Conservation (phyloP, 2,888 invertebrate species). For the Germaria angustata region DNA sequence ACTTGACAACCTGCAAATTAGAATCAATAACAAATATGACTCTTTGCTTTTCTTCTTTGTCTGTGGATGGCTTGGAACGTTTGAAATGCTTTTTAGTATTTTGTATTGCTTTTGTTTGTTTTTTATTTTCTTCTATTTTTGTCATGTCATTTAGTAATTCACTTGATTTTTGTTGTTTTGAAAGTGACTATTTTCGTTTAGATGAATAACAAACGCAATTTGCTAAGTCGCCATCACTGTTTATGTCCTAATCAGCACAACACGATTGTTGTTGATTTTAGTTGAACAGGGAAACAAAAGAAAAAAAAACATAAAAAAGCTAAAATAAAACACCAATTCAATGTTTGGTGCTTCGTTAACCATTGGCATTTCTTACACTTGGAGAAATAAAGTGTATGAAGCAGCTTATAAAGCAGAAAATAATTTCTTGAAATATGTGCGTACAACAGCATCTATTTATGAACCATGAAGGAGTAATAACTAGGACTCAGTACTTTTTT, state of each 20-base stretch:
- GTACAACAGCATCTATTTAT: no score
- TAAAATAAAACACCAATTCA: slow-evolving; percentile 32
- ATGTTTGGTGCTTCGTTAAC: slow-evolving; percentile 56
- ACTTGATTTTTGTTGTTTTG: slow-evolving; percentile 60
- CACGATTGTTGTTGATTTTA: slow-evolving; percentile 62
- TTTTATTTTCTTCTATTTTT: slow-evolving; percentile 4
- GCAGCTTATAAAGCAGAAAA: no score
- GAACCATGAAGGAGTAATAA: no score
- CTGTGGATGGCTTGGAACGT: slow-evolving; percentile 16
- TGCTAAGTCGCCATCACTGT: slow-evolving; percentile 65
- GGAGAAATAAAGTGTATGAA: not conserved
- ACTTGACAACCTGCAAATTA: slow-evolving; percentile 67
- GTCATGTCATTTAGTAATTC: slow-evolving; percentile 59
- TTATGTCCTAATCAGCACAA: slow-evolving; percentile 66
- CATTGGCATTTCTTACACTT: slow-evolving; percentile 47
- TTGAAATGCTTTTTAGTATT: not conserved
- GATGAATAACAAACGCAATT: slow-evolving; percentile 64
- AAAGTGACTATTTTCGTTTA: slow-evolving; percentile 63
- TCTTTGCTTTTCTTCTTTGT: slow-evolving; percentile 24
- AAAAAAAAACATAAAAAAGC: slow-evolving; percentile 2
- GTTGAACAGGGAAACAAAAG: slow-evolving; percentile 42
- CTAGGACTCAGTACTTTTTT: no score
- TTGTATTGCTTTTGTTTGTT: no score
- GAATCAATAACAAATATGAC: slow-evolving; percentile 63
- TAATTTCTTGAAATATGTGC: no score